Percentiles rank a stretch among this genome's conserved stretches.
Evolutionary conservation across 1,140 invertebrate genomes (phyloP).

Genomic region (Drosophila ohnishii): DNA sequence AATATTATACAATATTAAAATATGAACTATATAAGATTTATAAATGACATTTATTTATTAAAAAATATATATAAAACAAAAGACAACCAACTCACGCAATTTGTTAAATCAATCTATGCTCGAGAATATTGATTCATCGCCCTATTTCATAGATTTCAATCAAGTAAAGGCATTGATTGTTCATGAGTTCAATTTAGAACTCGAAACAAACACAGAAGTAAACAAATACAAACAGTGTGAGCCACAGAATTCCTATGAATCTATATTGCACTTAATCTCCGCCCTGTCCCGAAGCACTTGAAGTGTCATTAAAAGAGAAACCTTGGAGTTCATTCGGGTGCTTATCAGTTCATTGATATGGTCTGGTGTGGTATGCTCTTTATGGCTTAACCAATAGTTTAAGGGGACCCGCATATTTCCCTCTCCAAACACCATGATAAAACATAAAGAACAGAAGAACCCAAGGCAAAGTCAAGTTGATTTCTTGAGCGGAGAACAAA

Average conservation of each 20-base stretch:
- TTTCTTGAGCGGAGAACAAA: slow-evolving; percentile 22
- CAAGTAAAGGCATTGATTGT: slow-evolving; percentile 14
- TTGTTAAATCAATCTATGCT: neutral
- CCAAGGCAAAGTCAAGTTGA: slow-evolving; percentile 31
- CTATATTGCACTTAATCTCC: slow-evolving; percentile 26
- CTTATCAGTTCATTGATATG: slow-evolving; percentile 77
- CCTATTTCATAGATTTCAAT: slow-evolving; percentile 11
- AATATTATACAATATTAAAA: neutral
- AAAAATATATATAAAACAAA: neutral
- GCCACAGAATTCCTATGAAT: slow-evolving; percentile 3
- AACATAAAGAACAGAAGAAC: slow-evolving; percentile 11
- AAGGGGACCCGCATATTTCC: slow-evolving; percentile 29
- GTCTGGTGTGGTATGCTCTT: neutral
- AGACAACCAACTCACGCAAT: too few species aligned
- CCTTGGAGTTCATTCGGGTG: slow-evolving; percentile 59
- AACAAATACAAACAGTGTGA: slow-evolving; percentile 10
- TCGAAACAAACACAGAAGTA: neutral
- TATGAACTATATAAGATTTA: neutral
- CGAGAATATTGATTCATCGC: neutral
- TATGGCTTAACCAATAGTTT: neutral
- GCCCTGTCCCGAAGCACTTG: slow-evolving; percentile 18
- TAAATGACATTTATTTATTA: neutral
- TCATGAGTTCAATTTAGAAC: neutral
- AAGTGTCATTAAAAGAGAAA: slow-evolving; percentile 32
- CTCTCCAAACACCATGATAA: slow-evolving; percentile 12